Base-by-base conservation (phyloP, 2,113 vertebrate species). In the Grammomys surdaster region DNA sequence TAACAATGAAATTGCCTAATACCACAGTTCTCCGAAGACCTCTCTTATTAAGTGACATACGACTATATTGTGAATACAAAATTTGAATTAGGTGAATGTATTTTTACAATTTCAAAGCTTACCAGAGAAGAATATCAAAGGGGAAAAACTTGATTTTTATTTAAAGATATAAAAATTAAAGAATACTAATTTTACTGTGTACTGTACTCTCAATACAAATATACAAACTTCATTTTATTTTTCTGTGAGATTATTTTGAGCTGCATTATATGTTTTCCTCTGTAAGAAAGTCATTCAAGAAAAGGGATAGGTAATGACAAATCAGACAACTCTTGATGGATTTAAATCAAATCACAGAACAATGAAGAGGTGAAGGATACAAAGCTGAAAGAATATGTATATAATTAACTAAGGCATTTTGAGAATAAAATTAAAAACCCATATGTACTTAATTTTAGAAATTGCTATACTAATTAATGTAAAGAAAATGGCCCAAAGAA, bases 401-500 rank as follows among this genome's bases (percentile, higher is more conserved):
- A 24, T 31, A 72, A 56, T 19, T 46, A 89, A 58, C 7, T 46
- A 22, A 3, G 24, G 36, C 36, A 91, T 73, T 91, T 84, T 75
- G 82, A 84, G 70, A 77, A 75, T n/a, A 73, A 90, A 88, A 80
- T 92, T 72, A 63, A 69, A 85, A 81, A 91, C 33, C 13, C 24
- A 90, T 3, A 22, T 16, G n/a, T 22, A 58, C 26, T 67, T 93
- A 84, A 78, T 69, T 84, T 90, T 85, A 80, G 24, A 94, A 91
- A 84, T 1, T 82, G 67, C 19, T n/a, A 84, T 33, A 28, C 65
- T 76, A 67, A 82, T 11, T 76, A 67, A 87, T 11, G 81, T 73
- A 94, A 92, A 95, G 58, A 96, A 81, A 78, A 1, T 48, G 73
- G 89, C 19, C 54, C 28, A 81, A 75, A 96, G 76, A 85, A 95